Evolutionary conservation across 2,888 invertebrate genomes (phyloP), one percentile per base, ranked within the genome.

Genomic region (Auanema sp.): DNA sequence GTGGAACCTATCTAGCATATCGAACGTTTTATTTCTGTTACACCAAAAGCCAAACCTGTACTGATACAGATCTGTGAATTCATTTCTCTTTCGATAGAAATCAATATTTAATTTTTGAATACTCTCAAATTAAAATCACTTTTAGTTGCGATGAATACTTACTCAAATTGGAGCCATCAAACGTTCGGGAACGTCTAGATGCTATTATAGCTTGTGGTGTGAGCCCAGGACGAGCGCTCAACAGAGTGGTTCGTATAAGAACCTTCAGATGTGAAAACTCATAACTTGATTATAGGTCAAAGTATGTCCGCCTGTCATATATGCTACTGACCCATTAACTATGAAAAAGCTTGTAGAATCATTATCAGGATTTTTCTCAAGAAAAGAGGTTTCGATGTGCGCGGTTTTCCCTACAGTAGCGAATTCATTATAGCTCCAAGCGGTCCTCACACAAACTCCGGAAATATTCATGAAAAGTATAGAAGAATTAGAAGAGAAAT

Each of bases 401-500:
- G n/a, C n/a, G n/a, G n/a, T n/a, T n/a, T n/a, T n/a, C n/a, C n/a
- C n/a, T n/a, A n/a, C n/a, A n/a, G n/a, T n/a, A n/a, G n/a, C n/a
- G n/a, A n/a, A n/a, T n/a, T n/a, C n/a, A n/a, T 75, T 68, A 24
- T 61, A 79, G 79, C 62, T 76, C 21, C 23, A 58, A 12, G 54
- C 60, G 21, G 55, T 79, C 23, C 64, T 79, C 44, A 54, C 55
- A 0, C 59, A 60, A 3, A 58, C 64, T 50, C 78, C 79, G 2
- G 71, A 79, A 24, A 69, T 81, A 16, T 63, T 80, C 21, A 64
- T 81, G 49, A 69, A 68, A 56, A 71, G 70, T 23, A 66, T 79
- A 21, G 76, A 79, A n/a, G 79, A 82, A 49, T 60, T 78, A 6
- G 78, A 80, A 63, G 66, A 72, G 18, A 80, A 77, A 44, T 81